Evolutionary conservation across 2,113 vertebrate species (phyloP).

Genomic region (Atractosteus spatula): DNA sequence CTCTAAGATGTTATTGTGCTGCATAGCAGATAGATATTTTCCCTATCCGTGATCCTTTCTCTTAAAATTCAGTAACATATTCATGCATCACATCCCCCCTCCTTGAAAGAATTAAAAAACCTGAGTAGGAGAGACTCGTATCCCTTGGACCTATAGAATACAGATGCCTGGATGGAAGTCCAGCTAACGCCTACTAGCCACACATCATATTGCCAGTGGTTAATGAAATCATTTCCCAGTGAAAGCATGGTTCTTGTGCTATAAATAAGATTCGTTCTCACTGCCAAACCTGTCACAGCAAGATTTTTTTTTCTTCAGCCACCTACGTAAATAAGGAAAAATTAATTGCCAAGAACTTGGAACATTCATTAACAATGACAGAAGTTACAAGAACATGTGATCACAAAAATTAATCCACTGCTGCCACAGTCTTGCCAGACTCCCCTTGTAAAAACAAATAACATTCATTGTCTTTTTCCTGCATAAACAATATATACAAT

Average conservation of each 20-base stretch:
- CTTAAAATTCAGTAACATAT: not conserved
- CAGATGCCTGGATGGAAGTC: not conserved
- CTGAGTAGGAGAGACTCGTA: not conserved
- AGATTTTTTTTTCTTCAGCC: not conserved
- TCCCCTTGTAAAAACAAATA: too few species aligned
- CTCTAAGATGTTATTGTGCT: too few species aligned
- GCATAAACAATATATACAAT: too few species aligned
- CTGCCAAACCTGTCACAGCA: constrained; percentile 5
- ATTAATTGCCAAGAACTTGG: not conserved
- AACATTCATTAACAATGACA: not conserved
- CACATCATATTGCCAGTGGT: not conserved
- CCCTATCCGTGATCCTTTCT: not conserved
- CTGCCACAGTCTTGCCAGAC: too few species aligned
- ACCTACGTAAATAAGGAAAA: constrained; percentile 8
- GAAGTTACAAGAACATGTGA: too few species aligned
- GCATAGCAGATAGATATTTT: too few species aligned
- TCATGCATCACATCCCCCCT: not conserved
- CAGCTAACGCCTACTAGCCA: constrained; percentile 1
- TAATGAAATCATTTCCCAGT: not conserved
- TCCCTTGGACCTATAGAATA: not conserved
- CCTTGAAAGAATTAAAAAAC: not conserved
- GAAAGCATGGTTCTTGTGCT: not conserved
- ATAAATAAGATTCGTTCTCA: constrained; percentile 14
- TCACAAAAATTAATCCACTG: too few species aligned
- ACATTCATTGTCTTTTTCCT: too few species aligned